Evolutionary conservation across 1,140 invertebrate genomes (phyloP), one percentile per base, ranked within the genome.

Genomic region (Papilio glaucus): DNA sequence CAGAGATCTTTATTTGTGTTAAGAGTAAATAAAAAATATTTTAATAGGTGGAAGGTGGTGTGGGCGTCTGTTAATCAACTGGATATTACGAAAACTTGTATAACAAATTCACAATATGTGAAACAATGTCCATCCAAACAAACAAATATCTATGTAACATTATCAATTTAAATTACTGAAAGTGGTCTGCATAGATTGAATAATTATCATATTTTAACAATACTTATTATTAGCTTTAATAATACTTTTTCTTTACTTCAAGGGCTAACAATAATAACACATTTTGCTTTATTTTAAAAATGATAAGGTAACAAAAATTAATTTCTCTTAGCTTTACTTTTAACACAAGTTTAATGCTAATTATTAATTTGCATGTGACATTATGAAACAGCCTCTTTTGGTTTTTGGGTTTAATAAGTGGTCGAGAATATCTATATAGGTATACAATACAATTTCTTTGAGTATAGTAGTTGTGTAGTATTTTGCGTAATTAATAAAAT

Each of bases 361-460:
- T 49, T 53, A 26, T 60, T 71, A 13, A 60, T 71, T 89, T 90
- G 90, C 90, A 92, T 90, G 89, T 72, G 76, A 81, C 83, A 77
- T 61, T 81, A 87, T 89, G 91, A 93, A 93, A 93, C 90, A 93
- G 91, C 91, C 91, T 93, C 91, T 92, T 93, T 91, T 90, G 89
- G 88, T 91, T 90, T 77, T 77, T 79, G 81, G 81, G 82, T 82
- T 49, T 74, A 72, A 62, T 72, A 70, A 73, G 72, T 60, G 68
- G 33, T 69, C 33, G 67, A 69, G 24, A 53, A 53, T 26, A 33
- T 37, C 42, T 8, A 18, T 69, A 69, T 69, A 53, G n/a, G 24
- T 33, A 69, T 33, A 24, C 6, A 33, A 33, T 2, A 1, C 15
- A 53, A n/a, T 41, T 42, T n/a, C 39, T 42, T 68, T 42, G 10